These are phyloP conservation scores for Agrenia bidenticulata DNA, from an alignment of 2,888 invertebrate genomes.

Conservation along the genomic window DNA sequence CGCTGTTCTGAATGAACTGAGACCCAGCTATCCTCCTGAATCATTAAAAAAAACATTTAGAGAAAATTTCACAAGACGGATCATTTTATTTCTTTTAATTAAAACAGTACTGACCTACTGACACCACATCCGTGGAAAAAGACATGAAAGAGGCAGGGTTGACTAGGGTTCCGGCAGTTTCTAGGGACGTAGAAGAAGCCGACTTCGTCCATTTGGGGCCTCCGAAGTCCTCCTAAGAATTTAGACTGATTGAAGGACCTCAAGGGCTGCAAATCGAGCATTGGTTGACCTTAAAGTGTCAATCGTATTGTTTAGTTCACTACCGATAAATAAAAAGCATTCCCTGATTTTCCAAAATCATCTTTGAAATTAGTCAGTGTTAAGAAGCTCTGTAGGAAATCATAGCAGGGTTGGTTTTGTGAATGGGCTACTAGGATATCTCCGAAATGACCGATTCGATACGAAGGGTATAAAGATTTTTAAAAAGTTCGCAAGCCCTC, in stretches of 20 bases:
- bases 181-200: constrained; percentile 30
- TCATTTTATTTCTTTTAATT: not conserved
- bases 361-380: too few relatives aligned
- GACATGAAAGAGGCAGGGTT: constrained; percentile 31
- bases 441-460: too few relatives aligned
- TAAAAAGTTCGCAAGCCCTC: too few relatives aligned
- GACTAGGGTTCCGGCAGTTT: not conserved
- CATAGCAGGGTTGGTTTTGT: too few relatives aligned
- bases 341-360: too few relatives aligned
- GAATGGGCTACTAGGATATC: too few relatives aligned
- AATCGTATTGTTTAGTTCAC: not conserved
- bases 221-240: constrained; percentile 8
- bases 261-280: not conserved
- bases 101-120: constrained; percentile 19
- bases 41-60: not conserved
- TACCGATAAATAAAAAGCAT: too few relatives aligned
- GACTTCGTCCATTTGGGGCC: constrained; percentile 26
- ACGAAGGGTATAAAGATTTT: too few relatives aligned
- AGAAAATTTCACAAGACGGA: not conserved
- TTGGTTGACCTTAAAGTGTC: not conserved
- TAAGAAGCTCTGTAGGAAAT: too few relatives aligned
- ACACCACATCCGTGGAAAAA: constrained; percentile 36
- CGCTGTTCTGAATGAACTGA: constrained; percentile 36
- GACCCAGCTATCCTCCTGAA: constrained; percentile 22
- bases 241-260: constrained; percentile 24